These are phyloP conservation scores for Odobenus rosmarus DNA, from an alignment of 2,113 vertebrate genomes.

Conservation along the genomic window DNA sequence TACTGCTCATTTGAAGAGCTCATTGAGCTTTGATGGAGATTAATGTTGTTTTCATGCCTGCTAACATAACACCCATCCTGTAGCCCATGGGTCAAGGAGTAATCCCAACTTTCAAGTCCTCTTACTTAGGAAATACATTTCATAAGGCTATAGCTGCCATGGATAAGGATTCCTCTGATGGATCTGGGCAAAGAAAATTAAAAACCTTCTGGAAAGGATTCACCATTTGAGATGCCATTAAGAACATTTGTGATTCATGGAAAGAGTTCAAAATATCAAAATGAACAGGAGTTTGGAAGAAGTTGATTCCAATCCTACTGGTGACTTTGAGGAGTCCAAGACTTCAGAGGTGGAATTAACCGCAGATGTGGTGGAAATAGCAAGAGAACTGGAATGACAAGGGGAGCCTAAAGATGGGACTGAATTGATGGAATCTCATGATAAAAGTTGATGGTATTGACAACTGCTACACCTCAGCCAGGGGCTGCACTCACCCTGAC, in stretches of 20 bases:
- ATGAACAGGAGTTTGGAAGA: not conserved
- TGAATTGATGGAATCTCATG: not conserved
- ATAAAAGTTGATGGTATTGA: not conserved
- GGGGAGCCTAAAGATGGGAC: not conserved
- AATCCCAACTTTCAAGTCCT: not conserved
- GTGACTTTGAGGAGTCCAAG: not conserved
- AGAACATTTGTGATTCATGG: not conserved
- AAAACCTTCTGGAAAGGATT: not conserved
- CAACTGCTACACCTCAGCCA: not conserved
- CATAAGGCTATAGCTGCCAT: not conserved
- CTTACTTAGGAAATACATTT: not conserved
- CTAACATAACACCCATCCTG: not conserved
- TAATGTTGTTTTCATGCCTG: not conserved
- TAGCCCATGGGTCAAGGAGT: not conserved
- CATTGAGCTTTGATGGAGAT: not conserved
- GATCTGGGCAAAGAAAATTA: not conserved
- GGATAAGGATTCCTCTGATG: not conserved
- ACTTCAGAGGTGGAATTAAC: not conserved
- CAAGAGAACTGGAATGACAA: not conserved
- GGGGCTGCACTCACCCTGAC: not conserved
- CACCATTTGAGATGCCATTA: not conserved
- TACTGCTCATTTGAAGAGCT: not conserved
- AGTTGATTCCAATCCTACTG: not conserved
- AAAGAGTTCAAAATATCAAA: not conserved
- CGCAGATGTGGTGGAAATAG: not conserved